A percentile compares a stretch with the other conserved stretches of the same genome.
These are phyloP conservation scores for Drosophila willistoni DNA, from an alignment of 1,140 invertebrate species.

Conservation along the genomic window DNA sequence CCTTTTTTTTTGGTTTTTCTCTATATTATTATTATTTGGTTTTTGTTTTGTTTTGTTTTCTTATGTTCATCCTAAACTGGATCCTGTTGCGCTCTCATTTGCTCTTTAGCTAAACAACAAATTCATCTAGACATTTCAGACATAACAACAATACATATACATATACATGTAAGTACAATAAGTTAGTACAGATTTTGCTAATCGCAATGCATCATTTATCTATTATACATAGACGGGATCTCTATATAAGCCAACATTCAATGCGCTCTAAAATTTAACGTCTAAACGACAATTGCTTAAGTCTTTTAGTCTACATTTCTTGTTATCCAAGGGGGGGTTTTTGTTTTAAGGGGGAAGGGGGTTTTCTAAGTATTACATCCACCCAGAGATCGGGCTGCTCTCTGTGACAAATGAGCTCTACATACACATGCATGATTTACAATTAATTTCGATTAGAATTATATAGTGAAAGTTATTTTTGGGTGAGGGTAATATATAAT, in stretches of 20 bases:
- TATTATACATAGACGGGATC: slow-evolving; percentile 26
- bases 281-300: slow-evolving; percentile 83
- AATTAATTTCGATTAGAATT: neutral
- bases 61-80: slow-evolving; percentile 12
- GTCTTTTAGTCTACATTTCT: slow-evolving; percentile 82
- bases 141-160: slow-evolving; percentile 41
- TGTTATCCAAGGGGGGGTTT: slow-evolving; percentile 26
- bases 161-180: slow-evolving; percentile 21
- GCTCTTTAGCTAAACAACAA: neutral
- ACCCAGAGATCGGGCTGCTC: neutral
- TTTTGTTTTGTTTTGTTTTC: slow-evolving; percentile 21
- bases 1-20: slow-evolving; percentile 24
- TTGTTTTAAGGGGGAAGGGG: neutral
- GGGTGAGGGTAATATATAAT: neutral
- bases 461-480: neutral
- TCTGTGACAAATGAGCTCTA: neutral
- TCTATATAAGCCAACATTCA: slow-evolving; percentile 81
- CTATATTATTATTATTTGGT: slow-evolving; percentile 21
- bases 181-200: slow-evolving; percentile 25
- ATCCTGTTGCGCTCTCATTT: slow-evolving; percentile 3
- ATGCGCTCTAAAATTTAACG: slow-evolving; percentile 82
- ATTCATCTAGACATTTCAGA: slow-evolving; percentile 56
- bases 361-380: slow-evolving; percentile 18
- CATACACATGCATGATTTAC: slow-evolving; percentile 26
- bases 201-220: slow-evolving; percentile 27